Evolutionary conservation across 2,888 invertebrate genomes (phyloP), one percentile per base, ranked within the genome.

Genomic region (Cabera pusaria): DNA sequence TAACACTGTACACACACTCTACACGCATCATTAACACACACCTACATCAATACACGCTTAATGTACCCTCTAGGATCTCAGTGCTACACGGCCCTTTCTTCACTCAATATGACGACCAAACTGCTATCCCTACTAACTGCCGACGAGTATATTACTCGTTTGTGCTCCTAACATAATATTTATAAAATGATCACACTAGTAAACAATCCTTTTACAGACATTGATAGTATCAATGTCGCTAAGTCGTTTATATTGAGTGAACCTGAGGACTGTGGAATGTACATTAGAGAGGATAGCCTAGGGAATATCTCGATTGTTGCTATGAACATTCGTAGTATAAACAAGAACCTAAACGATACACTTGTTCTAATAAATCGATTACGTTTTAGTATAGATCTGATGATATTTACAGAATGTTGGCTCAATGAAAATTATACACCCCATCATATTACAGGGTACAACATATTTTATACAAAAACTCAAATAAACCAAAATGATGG

Each of bases 401-500:
- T 26, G 6, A n/a, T 26, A 4, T 26, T 26, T 1, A n/a, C 26
- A 3, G n/a, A n/a, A n/a, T n/a, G n/a, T n/a, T n/a, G n/a, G n/a
- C n/a, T n/a, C n/a, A n/a, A n/a, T n/a, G n/a, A 24, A 7, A 18
- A 24, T 5, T 24, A 19, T 6, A 18, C n/a, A 2, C 24, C 18
- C 6, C 6, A 10, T 18, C 9, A 32, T 3, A 6, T 29, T 1
- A 1, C 18, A 3, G 14, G 19, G 6, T 32, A 23, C 7, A 22
- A 21, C 5, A 4, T 6, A 9, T n/a, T 8, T 6, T 14, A 14
- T 8, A 12, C 25, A 11, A 25, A 14, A 14, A 20, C 12, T 3
- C 2, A 12, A 4, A 17, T 25, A 1, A 25, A 34, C 6, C 25
- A 34, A 7, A 24, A 32, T 10, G 24, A 24, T 5, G 32, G 32